Evolutionary conservation across 2,113 vertebrate species (phyloP).

Genomic region (Marmota monax): DNA sequence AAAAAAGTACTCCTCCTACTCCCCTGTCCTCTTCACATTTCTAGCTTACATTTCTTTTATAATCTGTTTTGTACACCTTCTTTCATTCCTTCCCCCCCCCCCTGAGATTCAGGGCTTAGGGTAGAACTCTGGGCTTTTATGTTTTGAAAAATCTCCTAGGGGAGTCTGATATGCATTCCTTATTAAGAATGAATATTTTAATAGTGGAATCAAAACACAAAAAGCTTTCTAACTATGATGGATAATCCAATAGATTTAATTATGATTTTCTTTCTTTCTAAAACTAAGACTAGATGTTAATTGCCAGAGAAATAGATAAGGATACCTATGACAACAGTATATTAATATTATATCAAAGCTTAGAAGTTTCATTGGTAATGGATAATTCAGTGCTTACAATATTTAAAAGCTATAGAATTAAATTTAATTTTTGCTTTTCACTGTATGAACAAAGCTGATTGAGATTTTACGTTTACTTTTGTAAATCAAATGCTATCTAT

Average conservation of each 20-base stretch:
- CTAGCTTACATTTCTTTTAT: neutral
- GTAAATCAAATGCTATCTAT: conserved; percentile 50
- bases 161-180: neutral
- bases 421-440: conserved; percentile 63
- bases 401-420: conserved; percentile 57
- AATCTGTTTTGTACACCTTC: neutral
- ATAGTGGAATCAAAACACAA: conserved; percentile 64
- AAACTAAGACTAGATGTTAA: conserved; percentile 68
- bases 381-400: conserved; percentile 66
- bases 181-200: conserved; percentile 65
- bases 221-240: conserved; percentile 41
- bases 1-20: neutral
- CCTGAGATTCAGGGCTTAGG: neutral
- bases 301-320: conserved; percentile 68
- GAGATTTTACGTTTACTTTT: conserved; percentile 67
- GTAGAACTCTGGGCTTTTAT: conserved; percentile 34
- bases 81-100: neutral
- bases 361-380: conserved; percentile 40
- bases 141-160: conserved; percentile 26
- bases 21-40: neutral
- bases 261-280: conserved; percentile 69
- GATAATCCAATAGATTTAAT: conserved; percentile 71
- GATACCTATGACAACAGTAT: conserved; percentile 31
- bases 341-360: conserved; percentile 65
- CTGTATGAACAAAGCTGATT: conserved; percentile 55